Conservation (phyloP, 2,888 invertebrate genomes). For the Boloria euphrosyne region DNA sequence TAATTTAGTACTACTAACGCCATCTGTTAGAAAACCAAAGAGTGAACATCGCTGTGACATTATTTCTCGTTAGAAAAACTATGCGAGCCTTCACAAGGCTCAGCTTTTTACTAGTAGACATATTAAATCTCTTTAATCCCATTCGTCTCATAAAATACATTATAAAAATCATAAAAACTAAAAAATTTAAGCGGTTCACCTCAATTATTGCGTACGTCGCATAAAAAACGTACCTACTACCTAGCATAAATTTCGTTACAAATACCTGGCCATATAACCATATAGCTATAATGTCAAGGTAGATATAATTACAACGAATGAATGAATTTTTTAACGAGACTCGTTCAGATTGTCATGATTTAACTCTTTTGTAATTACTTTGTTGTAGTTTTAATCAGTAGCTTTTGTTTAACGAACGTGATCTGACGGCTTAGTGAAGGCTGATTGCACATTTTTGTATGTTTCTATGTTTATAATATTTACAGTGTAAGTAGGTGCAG, state of each 20-base stretch:
- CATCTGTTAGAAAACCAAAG: too few relatives aligned
- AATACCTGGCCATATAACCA: neutral
- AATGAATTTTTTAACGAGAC: constrained; percentile 10
- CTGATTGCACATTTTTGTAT: constrained; percentile 1
- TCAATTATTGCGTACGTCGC: neutral
- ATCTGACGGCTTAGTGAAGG: constrained; percentile 3
- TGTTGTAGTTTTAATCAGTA: constrained; percentile 13
- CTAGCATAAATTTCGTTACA: neutral
- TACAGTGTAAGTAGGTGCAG: too few relatives aligned
- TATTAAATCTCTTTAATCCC: too few relatives aligned
- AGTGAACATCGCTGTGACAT: too few relatives aligned
- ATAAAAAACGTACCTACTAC: constrained; percentile 7
- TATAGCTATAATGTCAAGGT: constrained; percentile 21
- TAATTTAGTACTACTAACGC: too few relatives aligned
- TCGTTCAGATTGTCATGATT: constrained; percentile 26
- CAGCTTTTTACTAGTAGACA: too few relatives aligned
- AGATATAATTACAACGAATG: constrained; percentile 19
- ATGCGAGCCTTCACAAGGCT: too few relatives aligned
- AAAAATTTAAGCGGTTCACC: too few relatives aligned
- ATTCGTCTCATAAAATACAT: too few relatives aligned
- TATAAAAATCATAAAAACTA: too few relatives aligned
- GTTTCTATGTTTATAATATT: neutral
- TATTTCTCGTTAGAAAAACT: too few relatives aligned
- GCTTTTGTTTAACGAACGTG: constrained; percentile 10
- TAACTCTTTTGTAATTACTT: constrained; percentile 18